Base-by-base conservation (phyloP, 2,888 invertebrate genomes). In the Dysmachus trigonus region DNA sequence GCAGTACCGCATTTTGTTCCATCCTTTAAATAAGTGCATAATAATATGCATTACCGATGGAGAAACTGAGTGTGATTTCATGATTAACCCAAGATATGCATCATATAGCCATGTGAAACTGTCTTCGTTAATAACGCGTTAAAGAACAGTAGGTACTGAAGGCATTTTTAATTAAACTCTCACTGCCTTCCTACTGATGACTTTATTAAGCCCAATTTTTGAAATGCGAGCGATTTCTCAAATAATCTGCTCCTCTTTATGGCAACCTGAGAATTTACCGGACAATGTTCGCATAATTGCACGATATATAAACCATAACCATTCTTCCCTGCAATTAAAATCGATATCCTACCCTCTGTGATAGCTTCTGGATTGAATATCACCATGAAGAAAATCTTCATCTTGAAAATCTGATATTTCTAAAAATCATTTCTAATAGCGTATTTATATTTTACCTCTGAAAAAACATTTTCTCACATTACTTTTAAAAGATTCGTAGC, bases 131-230 rank as follows among this genome's bases (percentile, higher is more conserved):
- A 47, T 47, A 62, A 62, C 22, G 62, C 18, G 22, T 27, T 18
- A 62, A 62, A 27, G 62, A 22, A 62, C n/a, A 47, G 47, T 47
- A 41, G 38, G 38, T 41, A 47, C n/a, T n/a, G n/a, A 47, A 18
- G 0, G 47, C 47, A 62, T 22, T 62, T 62, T 62, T 62, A 22
- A 22, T 0, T 22, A 62, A 62, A 62, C 27, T 62, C 27, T 62
- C 62, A 62, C 62, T 62, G 62, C 62, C 62, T 22, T 62, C 62
- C 22, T 62, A 77, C 41, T 77, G 47, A 77, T 77, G 27, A 77
- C 77, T 77, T 77, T 77, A 77, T 77, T 77, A 77, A 41, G 47
- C 18, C 27, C 15, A 77, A 77, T 47, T 77, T 77, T 77, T 27
- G 15, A 30, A 47, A 47, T 77, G 47, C 47, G 77, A 31, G 77